A percentile compares a stretch with the other conserved stretches of the same genome.
Evolutionary conservation across 2,888 invertebrate species (phyloP).

Genomic region (Microctonus hyperodae): DNA sequence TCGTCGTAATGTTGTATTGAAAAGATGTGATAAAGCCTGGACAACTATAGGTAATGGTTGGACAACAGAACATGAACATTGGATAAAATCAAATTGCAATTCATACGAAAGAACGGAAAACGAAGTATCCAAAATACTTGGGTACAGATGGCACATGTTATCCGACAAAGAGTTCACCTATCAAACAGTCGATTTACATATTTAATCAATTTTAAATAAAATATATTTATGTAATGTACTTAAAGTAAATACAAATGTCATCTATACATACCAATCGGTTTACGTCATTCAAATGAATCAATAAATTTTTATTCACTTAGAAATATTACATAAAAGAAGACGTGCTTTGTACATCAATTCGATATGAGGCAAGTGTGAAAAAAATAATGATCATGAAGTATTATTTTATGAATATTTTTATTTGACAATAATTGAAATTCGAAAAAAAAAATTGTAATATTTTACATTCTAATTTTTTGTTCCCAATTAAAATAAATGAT

Average conservation of each 20-base stretch:
- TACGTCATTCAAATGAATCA: too few species aligned
- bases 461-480: too few species aligned
- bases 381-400: background rate
- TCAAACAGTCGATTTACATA: conserved; percentile 61
- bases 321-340: background rate
- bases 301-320: background rate
- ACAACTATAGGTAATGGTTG: conserved; percentile 69
- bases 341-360: background rate
- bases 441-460: background rate
- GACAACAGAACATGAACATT: conserved; percentile 72
- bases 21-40: conserved; percentile 73
- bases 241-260: background rate
- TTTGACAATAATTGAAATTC: background rate
- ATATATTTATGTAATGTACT: background rate
- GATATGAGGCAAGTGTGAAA: background rate
- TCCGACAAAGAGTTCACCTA: conserved; percentile 71
- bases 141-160: conserved; percentile 73
- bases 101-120: conserved; percentile 72
- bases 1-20: conserved; percentile 75
- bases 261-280: background rate
- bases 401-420: background rate
- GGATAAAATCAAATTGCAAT: conserved; percentile 70
- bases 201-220: conserved; percentile 37
- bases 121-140: conserved; percentile 75
- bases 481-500: background rate